These are phyloP conservation scores for Cosmia pyralina DNA, from an alignment of 2,888 invertebrate genomes.

Conservation along the genomic window DNA sequence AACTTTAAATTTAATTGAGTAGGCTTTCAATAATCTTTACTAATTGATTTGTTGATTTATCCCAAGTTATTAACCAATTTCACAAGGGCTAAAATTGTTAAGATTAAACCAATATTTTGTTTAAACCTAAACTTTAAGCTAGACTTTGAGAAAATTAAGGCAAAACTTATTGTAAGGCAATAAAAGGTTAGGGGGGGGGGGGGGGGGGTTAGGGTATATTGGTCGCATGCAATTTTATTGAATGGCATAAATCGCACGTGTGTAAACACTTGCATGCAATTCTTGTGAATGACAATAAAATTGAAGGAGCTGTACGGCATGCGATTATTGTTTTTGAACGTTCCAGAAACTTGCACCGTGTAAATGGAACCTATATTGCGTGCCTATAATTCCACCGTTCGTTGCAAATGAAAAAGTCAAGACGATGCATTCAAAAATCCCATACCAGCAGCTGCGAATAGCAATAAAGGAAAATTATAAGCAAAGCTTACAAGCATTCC, in stretches of 20 bases:
- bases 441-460: constrained; percentile 39
- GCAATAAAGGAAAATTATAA: constrained; percentile 63
- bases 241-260: no score
- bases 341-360: no score
- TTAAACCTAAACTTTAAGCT: neutral
- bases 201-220: no score
- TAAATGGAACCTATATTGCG: no score
- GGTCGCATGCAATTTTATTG: no score
- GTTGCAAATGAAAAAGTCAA: constrained; percentile 34
- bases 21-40: neutral
- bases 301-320: no score
- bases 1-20: constrained; percentile 19
- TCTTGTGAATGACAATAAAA: no score
- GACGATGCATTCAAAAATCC: constrained; percentile 50
- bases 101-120: neutral
- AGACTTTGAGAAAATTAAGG: constrained; percentile 12
- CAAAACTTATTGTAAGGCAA: no score
- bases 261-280: no score
- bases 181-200: no score
- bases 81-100: constrained; percentile 12
- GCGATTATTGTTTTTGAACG: no score
- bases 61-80: constrained; percentile 18
- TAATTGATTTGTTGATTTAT: constrained; percentile 14
- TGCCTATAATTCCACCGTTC: neutral
- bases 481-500: constrained; percentile 48